Percentiles rank a stretch among this genome's conserved stretches.
Conservation (phyloP, 2,888 invertebrate genomes). For the Patella caerulea region DNA sequence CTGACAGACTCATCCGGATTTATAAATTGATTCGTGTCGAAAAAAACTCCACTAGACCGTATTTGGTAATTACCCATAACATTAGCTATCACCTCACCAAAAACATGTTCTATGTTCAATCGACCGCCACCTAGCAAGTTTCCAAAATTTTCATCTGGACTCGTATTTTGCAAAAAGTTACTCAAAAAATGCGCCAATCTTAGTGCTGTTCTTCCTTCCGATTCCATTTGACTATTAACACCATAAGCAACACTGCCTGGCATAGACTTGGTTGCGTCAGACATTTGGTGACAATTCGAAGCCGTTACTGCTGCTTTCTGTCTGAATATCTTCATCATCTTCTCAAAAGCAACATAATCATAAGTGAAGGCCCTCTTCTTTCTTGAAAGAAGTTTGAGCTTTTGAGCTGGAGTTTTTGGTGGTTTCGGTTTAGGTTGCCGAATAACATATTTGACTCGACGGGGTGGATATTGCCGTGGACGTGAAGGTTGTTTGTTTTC, state of each 20-base stretch:
- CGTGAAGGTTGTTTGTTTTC: background rate
- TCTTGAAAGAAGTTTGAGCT: constrained; percentile 5
- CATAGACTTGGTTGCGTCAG: constrained; percentile 82
- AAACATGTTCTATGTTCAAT: constrained; percentile 84
- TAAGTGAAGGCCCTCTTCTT: background rate
- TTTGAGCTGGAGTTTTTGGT: constrained; percentile 6
- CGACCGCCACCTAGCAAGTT: constrained; percentile 40
- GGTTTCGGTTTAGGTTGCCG: constrained; percentile 4
- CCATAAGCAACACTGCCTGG: constrained; percentile 90
- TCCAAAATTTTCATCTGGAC: constrained; percentile 49
- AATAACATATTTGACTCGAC: constrained; percentile 6
- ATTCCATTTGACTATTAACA: constrained; percentile 86
- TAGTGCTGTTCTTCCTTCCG: constrained; percentile 96
- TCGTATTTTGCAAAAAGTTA: constrained; percentile 82
- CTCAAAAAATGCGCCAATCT: constrained; percentile 94
- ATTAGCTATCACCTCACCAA: constrained; percentile 91
- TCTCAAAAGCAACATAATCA: constrained; percentile 32
- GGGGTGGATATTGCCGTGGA: background rate
- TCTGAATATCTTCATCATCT: constrained; percentile 41
- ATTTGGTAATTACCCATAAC: constrained; percentile 91
- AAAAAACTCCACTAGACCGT: constrained; percentile 89
- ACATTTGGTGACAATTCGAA: constrained; percentile 67
- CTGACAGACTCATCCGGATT: constrained; percentile 67
- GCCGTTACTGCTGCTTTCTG: constrained; percentile 40
- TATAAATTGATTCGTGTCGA: constrained; percentile 91